Percentiles rank a stretch among this genome's conserved stretches.
Conservation (phyloP, 2,888 invertebrate species). For the Neuroscelio doddi region DNA sequence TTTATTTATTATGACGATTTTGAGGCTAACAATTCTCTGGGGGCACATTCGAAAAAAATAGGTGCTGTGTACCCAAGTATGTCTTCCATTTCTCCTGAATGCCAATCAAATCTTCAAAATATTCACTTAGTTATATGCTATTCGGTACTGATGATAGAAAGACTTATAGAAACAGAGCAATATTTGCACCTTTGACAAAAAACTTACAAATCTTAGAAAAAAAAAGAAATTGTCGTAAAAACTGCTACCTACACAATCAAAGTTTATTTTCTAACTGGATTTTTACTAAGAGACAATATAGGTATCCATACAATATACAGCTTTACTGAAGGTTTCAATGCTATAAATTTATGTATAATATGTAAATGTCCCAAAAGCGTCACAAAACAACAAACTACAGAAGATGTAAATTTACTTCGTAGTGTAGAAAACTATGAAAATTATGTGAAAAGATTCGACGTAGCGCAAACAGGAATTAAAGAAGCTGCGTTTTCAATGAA, state of each 20-base stretch:
- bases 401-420: too few species aligned
- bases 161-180: constrained; percentile 3
- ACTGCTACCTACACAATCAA: constrained; percentile 1
- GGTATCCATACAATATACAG: too few species aligned
- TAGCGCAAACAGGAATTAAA: too few species aligned
- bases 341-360: too few species aligned
- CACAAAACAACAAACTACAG: too few species aligned
- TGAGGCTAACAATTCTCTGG: constrained; percentile 13
- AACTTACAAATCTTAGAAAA: constrained; percentile 6
- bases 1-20: constrained; percentile 16
- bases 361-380: too few species aligned
- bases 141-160: constrained; percentile 11
- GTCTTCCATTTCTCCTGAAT: constrained; percentile 8
- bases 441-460: too few species aligned
- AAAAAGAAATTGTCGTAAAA: constrained; percentile 5
- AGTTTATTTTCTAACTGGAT: constrained; percentile 6
- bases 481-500: too few species aligned
- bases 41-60: constrained; percentile 10
- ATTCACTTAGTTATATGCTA: constrained; percentile 3
- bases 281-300: too few species aligned
- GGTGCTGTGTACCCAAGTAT: constrained; percentile 7
- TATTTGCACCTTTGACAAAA: constrained; percentile 11
- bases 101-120: constrained; percentile 12
- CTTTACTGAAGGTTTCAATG: too few species aligned
- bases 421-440: too few species aligned